These are phyloP conservation scores for Manis pentadactyla DNA, from an alignment of 2,797 vertebrate genomes.

Conservation along the genomic window DNA sequence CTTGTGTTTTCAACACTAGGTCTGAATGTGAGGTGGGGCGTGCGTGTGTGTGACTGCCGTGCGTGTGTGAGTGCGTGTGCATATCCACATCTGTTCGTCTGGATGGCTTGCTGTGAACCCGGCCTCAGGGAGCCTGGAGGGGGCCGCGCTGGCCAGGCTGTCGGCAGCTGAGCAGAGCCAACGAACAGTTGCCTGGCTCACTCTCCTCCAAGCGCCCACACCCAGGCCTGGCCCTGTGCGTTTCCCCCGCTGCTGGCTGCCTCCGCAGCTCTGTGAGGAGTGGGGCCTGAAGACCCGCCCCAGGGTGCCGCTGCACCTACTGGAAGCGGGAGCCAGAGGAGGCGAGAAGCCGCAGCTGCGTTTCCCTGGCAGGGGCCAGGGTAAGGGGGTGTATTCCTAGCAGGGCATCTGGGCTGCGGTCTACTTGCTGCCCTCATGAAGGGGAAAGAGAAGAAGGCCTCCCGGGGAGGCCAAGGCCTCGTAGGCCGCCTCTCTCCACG, in stretches of 20 bases:
- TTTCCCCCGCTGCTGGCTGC: not conserved
- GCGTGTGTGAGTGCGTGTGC: not conserved
- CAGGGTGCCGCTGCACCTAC: not conserved
- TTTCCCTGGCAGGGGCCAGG: not conserved
- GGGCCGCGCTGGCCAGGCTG: conserved; percentile 48
- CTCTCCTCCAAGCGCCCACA: not conserved
- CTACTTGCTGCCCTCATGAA: too few relatives aligned
- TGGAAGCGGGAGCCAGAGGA: not conserved
- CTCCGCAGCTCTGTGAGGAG: not conserved
- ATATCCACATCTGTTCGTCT: not conserved
- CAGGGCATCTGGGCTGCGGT: not conserved
- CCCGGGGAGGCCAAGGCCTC: not conserved
- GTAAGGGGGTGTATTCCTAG: not conserved
- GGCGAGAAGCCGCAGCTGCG: not conserved
- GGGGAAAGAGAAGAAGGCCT: not conserved
- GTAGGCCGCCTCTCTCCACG: not conserved
- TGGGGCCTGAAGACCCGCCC: too few relatives aligned
- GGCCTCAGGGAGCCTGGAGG: conserved; percentile 67
- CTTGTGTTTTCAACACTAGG: conserved; percentile 86
- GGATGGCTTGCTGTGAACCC: conserved; percentile 39
- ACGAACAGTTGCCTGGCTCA: not conserved
- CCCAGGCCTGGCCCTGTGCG: conserved; percentile 16
- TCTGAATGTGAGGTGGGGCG: conserved; percentile 81
- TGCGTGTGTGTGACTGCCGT: not conserved
- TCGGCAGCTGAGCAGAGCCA: conserved; percentile 59